Base-by-base conservation (phyloP, 2,113 vertebrate genomes). In the Cyanoramphus novaezelandiae region DNA sequence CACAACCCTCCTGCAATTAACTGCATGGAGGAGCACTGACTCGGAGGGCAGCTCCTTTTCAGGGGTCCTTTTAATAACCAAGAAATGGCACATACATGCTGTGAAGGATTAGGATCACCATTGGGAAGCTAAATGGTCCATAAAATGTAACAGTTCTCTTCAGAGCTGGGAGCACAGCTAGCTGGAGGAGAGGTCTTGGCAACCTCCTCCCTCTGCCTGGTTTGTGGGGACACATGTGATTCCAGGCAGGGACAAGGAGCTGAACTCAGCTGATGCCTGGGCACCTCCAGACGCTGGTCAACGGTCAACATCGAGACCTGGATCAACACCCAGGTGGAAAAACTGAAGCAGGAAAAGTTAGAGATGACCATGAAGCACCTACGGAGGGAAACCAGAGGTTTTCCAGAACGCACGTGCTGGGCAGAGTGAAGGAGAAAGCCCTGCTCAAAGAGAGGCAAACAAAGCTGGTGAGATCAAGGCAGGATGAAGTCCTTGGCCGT, bases 61-160 rank as follows among this genome's bases (percentile, higher is more conserved):
- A 96, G 92, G 69, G 80, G 41, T 93, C 83, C 74, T 92, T 95
- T 80, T 80, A 95, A 88, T 92, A 93, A 91, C 70, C 57, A 93
- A 89, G 91, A 95, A 95, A 95, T 29, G 74, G 90, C 90, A 92
- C 62, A 87, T 67, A 76, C 65, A 92, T 79, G 86, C 90, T 96
- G 93, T 85, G 94, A 95, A 93, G 93, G 93, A 96, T 93, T 85
- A 96, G 82, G 91, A 96, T 94, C 69, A 84, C 91, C 79, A 83
- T 1, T 80, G 94, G 85, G 82, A 97, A 91, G 76, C 82, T 93
- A 96, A 97, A 96, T 64, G 80, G 88, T 89, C 94, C 94, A 95
- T 88, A 96, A 96, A 95, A 97, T 59, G 29, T 76, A 90, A 79
- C 78, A 35, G 78, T 67, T 94, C 81, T 82, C 74, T 92, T 76